Conservation (phyloP, 1,140 invertebrate genomes). For the Macrocentrus cingulum region DNA sequence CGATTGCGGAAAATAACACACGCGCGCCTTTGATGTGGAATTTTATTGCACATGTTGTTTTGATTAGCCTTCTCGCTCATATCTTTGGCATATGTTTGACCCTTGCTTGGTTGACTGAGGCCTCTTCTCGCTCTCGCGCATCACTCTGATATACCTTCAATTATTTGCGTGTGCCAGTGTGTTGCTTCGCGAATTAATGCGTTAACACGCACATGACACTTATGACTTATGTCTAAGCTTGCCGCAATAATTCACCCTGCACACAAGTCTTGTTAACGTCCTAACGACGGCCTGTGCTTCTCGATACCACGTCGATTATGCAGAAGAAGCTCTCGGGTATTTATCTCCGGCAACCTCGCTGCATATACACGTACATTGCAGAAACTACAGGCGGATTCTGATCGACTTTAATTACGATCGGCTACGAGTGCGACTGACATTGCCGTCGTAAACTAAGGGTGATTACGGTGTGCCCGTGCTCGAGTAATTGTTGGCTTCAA, state of each 20-base stretch:
- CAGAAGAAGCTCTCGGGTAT: not conserved
- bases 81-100: too few species aligned
- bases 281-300: not conserved
- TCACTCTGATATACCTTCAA: too few species aligned
- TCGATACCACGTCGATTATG: not conserved
- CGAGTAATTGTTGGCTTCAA: constrained; percentile 39
- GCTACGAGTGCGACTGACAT: constrained; percentile 33
- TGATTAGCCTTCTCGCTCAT: too few species aligned
- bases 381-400: constrained; percentile 11
- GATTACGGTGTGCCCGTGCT: constrained; percentile 33
- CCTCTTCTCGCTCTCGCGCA: too few species aligned
- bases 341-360: not conserved
- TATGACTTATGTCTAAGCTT: constrained; percentile 3
- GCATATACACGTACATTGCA: not conserved
- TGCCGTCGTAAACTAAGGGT: constrained; percentile 30
- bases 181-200: too few species aligned
- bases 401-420: constrained; percentile 37
- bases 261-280: not conserved
- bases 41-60: too few species aligned
- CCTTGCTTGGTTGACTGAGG: too few species aligned
- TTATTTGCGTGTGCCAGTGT: too few species aligned
- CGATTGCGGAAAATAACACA: too few species aligned
- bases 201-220: not conserved
- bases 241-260: not conserved
- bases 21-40: too few species aligned